Evolutionary conservation across 2,888 invertebrate genomes (phyloP), one percentile per base, ranked within the genome.

Genomic region (Caenorhabditis sp.): DNA sequence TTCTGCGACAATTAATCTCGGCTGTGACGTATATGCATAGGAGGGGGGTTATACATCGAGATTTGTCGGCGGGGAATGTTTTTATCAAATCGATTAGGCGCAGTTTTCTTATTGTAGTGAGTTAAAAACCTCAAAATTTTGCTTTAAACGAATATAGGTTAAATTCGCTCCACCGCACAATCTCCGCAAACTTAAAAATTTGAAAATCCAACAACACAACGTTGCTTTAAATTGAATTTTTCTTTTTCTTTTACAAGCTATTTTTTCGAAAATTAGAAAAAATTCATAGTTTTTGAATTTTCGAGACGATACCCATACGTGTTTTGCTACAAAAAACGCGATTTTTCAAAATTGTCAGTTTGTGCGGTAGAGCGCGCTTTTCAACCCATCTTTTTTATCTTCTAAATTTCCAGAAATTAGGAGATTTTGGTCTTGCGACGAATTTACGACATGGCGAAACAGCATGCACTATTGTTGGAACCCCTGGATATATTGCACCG

Each of bases 401-500:
- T 31, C n/a, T n/a, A 21, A 26, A 26, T 57, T 62, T 68, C 37
- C 60, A 79, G 69, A 82, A 81, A 70, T 51, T 82, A 8, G 70
- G 76, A 17, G 82, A 82, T 63, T 82, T 82, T 50, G 82, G 82
- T 5, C 58, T 82, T 14, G 78, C 79, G 1, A 72, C 78, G 8
- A 65, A 63, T 21, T 26, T 77, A 12, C 55, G 37, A 24, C 51
- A 50, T 0, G 74, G 67, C 4, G 69, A 58, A 36, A 63, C 74
- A 14, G 74, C 79, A 12, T 63, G 66, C 26, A 81, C 81, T 1
- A 71, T 76, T 49, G 78, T 77, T 17, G 82, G 82, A 24, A 82
- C 82, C 14, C 79, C 79, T 5, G 81, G 81, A n/a, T 82, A 70
- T 63, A 81, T 82, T 67, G 79, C 81, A 19, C 77, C 76, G 71